A percentile compares a stretch with the other conserved stretches of the same genome.
phyloP scores from a whole-genome alignment of 2,797 vertebrate genomes.

The Paguma larvata region DNA sequence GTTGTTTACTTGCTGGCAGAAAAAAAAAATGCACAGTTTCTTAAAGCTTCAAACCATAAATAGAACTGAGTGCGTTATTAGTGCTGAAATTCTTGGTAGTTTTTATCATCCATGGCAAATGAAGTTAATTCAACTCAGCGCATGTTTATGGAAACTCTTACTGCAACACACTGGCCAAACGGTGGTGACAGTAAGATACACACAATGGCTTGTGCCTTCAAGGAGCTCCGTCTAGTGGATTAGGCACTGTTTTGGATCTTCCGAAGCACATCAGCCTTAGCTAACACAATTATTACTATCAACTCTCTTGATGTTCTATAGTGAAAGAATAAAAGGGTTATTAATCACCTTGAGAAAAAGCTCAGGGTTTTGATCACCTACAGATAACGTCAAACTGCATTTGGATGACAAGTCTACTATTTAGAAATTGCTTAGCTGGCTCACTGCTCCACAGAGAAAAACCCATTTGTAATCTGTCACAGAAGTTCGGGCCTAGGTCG shows the following conservation, averaged over 20 bases:
- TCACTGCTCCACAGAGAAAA: constrained; percentile 71
- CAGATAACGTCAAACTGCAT: constrained; percentile 56
- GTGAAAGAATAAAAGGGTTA: constrained; percentile 56
- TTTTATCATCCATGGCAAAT: constrained; percentile 52
- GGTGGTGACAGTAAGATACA: neutral
- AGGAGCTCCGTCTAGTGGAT: neutral
- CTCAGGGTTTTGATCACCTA: constrained; percentile 57
- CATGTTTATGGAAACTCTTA: neutral
- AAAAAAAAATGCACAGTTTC: constrained; percentile 37
- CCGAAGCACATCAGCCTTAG: constrained; percentile 32
- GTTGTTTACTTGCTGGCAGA: constrained; percentile 24
- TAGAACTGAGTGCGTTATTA: constrained; percentile 8
- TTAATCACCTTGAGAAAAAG: constrained; percentile 59
- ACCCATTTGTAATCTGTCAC: constrained; percentile 78
- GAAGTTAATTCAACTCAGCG: neutral
- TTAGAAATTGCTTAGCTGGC: constrained; percentile 74
- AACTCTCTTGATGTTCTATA: constrained; percentile 23
- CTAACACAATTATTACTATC: constrained; percentile 56
- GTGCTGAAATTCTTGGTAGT: neutral
- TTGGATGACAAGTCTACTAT: constrained; percentile 72
- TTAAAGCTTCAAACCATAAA: constrained; percentile 19
- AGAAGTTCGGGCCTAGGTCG: constrained; percentile 54
- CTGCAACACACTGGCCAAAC: neutral
- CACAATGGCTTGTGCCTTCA: neutral
- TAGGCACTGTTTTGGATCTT: neutral